These are phyloP conservation scores for Choloepus didactylus DNA, from an alignment of 2,797 vertebrate genomes.

Conservation along the genomic window DNA sequence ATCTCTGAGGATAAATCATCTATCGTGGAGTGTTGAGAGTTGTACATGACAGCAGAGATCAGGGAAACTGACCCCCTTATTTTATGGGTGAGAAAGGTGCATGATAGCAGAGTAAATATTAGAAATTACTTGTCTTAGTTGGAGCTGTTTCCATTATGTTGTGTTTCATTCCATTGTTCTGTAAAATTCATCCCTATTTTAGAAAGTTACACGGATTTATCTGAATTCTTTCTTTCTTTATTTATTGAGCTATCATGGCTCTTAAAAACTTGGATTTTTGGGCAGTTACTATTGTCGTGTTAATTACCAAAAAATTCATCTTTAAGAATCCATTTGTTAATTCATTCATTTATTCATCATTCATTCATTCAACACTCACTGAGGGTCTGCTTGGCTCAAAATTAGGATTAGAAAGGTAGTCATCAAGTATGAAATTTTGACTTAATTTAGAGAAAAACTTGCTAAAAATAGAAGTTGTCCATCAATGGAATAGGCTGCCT, in stretches of 20 bases:
- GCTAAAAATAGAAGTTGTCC: neutral
- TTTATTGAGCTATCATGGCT: neutral
- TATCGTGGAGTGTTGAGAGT: neutral
- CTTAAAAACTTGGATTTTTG: neutral
- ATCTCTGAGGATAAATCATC: neutral
- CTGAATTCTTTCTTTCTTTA: neutral
- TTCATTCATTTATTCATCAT: neutral
- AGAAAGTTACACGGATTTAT: neutral
- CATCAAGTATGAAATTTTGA: neutral
- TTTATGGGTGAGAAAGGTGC: neutral
- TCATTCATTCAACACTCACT: neutral
- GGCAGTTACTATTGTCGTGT: neutral
- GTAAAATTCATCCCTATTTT: neutral
- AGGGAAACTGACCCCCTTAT: neutral
- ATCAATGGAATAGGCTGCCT: neutral
- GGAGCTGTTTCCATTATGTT: neutral
- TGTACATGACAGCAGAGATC: neutral
- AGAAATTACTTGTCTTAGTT: neutral
- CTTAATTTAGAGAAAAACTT: constrained; percentile 27
- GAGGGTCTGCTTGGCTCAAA: neutral
- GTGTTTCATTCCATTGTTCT: neutral
- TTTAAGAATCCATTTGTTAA: neutral
- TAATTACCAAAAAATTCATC: neutral
- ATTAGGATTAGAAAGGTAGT: neutral
- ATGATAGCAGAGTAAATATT: neutral